Base-by-base conservation (phyloP, 1,140 invertebrate genomes). In the Panagrolaimus sp. region DNA sequence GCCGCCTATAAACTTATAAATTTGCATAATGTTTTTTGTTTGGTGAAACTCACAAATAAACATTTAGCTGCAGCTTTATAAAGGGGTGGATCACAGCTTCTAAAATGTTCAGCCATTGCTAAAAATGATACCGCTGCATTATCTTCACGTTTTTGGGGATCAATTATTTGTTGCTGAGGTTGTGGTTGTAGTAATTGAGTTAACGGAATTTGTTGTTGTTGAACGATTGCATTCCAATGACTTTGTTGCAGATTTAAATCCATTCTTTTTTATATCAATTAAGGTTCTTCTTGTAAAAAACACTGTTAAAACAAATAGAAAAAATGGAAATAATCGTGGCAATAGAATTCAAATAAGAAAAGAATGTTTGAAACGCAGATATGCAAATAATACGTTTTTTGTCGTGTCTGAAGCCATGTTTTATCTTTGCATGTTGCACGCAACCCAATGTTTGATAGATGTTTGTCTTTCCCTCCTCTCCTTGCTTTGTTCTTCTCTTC, bases 11-110 rank as follows among this genome's bases (percentile, higher is more conserved):
- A 58, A 8, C 7, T 5, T 52, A 21, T n/a, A 1, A 28, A 4
- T 12, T 58, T 9, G 9, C n/a, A 17, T 55, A 6, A 28, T 24
- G 15, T 12, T 21, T 58, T 58, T 26, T 8, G 14, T 17, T 0
- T 21, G 8, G 9, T 17, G 6, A 21, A n/a, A 12, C 52, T 21
- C 28, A 58, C 52, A 17, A 58, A 26, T 12, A 58, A 28, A 58
- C 52, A 58, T n/a, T 58, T 58, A n/a, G 52, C 52, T 21, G 52
- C 52, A 21, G 52, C 52, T 58, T 58, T 58, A 58, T 58, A 58
- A 17, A 21, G 21, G 3, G 52, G 52, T 26, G 52, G 21, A 26
- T 58, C 52, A 58, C 28, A 26, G 52, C 28, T 58, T 58, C 52
- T 1, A 14, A 58, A 58, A 17, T 58, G 52, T 58, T 58, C 52